phyloP scores from a whole-genome alignment of 2,888 invertebrate genomes.

The Trichopoda pennipes region DNA sequence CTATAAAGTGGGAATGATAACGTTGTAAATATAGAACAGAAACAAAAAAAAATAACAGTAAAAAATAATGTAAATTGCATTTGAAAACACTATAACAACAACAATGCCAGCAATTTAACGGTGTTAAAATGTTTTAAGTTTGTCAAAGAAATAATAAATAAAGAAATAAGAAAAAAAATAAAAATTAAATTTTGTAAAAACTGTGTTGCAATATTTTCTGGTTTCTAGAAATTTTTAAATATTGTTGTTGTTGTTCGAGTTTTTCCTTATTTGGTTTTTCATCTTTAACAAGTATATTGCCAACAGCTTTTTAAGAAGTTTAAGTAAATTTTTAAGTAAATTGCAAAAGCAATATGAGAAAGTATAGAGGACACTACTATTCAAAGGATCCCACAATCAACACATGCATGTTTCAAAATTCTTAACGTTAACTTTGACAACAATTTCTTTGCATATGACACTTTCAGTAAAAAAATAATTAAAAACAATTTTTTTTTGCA shows the following conservation, averaged over 20 bases:
- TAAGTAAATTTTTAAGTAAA: not conserved
- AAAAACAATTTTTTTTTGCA: too few relatives aligned
- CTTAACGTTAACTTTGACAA: slow-evolving; percentile 27
- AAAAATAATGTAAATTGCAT: slow-evolving; percentile 16
- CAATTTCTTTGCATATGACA: not conserved
- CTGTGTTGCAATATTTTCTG: slow-evolving; percentile 20
- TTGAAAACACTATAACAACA: too few relatives aligned
- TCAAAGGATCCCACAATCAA: slow-evolving; percentile 46
- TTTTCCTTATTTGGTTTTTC: not conserved
- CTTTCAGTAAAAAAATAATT: too few relatives aligned
- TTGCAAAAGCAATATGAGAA: too few relatives aligned
- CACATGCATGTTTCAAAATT: slow-evolving; percentile 3
- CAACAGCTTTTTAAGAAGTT: slow-evolving; percentile 41
- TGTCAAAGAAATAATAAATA: slow-evolving; percentile 27
- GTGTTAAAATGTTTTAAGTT: slow-evolving; percentile 24
- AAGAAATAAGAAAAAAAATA: not conserved
- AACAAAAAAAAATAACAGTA: not conserved
- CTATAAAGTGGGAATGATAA: slow-evolving; percentile 41
- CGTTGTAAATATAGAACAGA: slow-evolving; percentile 22
- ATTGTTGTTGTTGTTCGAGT: not conserved
- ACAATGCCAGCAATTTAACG: slow-evolving; percentile 18
- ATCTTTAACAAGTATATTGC: slow-evolving; percentile 27
- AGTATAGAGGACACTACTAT: not conserved
- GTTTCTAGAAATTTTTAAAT: not conserved
- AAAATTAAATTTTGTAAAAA: slow-evolving; percentile 5